Base-by-base conservation (phyloP, 2,113 vertebrate species). In the Cryptotis parvus region DNA sequence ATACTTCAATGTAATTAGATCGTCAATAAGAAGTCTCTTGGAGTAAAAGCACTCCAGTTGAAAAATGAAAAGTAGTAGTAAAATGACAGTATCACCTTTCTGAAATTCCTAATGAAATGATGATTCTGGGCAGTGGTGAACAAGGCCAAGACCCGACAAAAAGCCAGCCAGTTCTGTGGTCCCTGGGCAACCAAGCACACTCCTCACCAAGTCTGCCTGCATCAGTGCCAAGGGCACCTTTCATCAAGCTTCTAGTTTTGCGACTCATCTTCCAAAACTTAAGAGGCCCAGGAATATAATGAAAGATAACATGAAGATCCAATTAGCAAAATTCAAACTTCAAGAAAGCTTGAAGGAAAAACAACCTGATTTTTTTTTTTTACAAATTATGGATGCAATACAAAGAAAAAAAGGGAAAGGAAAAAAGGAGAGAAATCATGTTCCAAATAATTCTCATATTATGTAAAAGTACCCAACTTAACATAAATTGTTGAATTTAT, bases 361-460 rank as follows among this genome's bases (percentile, higher is more conserved):
- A 55, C 37, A 61, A 76, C 6, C 1, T 1, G 3, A 1, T 73
- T 68, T 33, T 70, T 37, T 68, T 65, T 65, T 65, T 61, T 63
- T 27, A 49, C 45, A 35, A 75, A 82, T 43, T 18, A 39, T 52
- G 26, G 45, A 49, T 14, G 14, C 45, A 49, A 49, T 49, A 10
- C 10, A 49, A 49, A 49, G 45, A 10, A 49, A 49, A 49, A 15
- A 16, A 9, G 11, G 16, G 2, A 37, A 16, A 9, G 41, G 18
- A 4, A 5, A 4, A 5, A 8, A 18, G 39, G 4, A 55, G 16
- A 49, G 33, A 63, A 20, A 43, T 65, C 5, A 68, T 68, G 12
- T 65, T 89, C 72, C 66, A 83, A 66, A 70, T 77, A 58, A 79
- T 58, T 55, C 55, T 89, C 75, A 45, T 49, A 72, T 70, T 7